A percentile compares a stretch with the other conserved stretches of the same genome.
Conservation (phyloP, 2,113 vertebrate genomes). For the Rynchops niger region DNA sequence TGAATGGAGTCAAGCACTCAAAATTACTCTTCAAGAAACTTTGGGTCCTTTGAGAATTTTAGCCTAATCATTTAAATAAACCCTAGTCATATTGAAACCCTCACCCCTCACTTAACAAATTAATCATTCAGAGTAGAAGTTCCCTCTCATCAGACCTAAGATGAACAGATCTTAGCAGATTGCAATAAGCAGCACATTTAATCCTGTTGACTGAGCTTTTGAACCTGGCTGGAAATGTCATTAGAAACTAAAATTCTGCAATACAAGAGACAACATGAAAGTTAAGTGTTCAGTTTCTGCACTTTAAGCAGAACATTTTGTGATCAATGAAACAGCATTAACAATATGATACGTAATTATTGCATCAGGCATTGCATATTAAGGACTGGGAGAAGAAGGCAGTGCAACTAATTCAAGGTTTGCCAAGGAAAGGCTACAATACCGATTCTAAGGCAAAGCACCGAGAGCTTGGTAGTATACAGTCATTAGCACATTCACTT, state of each 20-base stretch:
- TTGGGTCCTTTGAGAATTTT: background rate
- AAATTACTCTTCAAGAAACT: slow-evolving; percentile 30
- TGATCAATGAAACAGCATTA: background rate
- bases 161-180: background rate
- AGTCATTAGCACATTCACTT: background rate
- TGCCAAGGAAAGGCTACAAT: background rate
- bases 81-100: slow-evolving; percentile 21
- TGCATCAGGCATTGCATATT: background rate
- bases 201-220: background rate
- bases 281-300: background rate
- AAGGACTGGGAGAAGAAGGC: background rate
- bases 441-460: background rate
- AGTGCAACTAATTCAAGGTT: background rate
- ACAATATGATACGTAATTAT: background rate
- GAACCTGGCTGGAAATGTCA: background rate
- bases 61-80: slow-evolving; percentile 42
- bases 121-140: slow-evolving; percentile 2
- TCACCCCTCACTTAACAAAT: background rate
- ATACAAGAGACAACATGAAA: background rate
- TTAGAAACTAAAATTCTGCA: background rate
- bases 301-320: background rate
- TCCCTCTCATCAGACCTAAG: background rate
- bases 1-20: background rate
- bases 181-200: background rate
- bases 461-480: background rate